Conservation (phyloP, 2,797 vertebrate species). For the Anomalospiza imberbis region DNA sequence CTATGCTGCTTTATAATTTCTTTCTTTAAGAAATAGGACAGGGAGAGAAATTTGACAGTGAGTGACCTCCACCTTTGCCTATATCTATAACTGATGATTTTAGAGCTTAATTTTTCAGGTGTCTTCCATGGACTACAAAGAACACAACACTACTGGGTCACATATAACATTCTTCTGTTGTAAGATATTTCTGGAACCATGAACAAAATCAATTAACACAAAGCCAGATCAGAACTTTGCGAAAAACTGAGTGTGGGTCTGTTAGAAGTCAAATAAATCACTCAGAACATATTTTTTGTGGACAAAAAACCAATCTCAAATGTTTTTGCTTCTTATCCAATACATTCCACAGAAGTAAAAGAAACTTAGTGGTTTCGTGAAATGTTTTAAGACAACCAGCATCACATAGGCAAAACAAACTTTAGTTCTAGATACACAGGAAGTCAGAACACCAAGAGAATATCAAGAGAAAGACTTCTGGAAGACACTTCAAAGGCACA, state of each 20-base stretch:
- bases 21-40: background rate
- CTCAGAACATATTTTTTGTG: background rate
- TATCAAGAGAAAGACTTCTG: background rate
- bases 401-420: fast-evolving
- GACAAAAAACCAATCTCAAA: background rate
- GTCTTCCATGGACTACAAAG: background rate
- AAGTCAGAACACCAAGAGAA: background rate
- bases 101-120: background rate
- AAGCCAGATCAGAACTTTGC: background rate
- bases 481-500: background rate
- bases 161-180: background rate
- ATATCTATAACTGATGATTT: background rate
- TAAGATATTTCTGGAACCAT: background rate
- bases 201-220: background rate
- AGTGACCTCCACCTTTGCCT: background rate
- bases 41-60: background rate
- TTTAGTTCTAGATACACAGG: background rate
- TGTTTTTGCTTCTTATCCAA: background rate
- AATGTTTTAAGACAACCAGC: background rate
- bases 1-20: background rate
- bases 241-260: background rate
- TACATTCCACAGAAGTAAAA: background rate
- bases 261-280: background rate
- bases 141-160: background rate
- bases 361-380: background rate